phyloP scores from a whole-genome alignment of 1,140 invertebrate species.

The Mactra quadrangularis region DNA sequence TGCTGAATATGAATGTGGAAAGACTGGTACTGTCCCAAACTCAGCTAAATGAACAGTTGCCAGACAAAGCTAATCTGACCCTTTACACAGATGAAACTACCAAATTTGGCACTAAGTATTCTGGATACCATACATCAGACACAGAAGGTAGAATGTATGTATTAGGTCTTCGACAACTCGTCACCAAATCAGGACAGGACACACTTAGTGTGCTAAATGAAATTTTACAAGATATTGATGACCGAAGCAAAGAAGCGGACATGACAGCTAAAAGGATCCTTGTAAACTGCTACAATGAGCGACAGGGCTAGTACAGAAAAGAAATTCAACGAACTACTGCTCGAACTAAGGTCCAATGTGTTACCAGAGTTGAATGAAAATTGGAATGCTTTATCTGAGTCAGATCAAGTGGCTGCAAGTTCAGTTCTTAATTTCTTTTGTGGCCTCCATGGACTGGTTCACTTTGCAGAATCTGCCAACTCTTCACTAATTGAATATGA shows the following conservation, averaged over 20 bases:
- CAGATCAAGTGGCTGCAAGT: constrained; percentile 34
- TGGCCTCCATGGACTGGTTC: constrained; percentile 55
- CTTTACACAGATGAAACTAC: constrained; percentile 65
- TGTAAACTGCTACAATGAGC: constrained; percentile 56
- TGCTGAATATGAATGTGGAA: constrained; percentile 57
- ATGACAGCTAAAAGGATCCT: constrained; percentile 43
- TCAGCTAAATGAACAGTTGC: constrained; percentile 44
- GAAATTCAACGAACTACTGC: constrained; percentile 43
- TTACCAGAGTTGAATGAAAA: constrained; percentile 38
- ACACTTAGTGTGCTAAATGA: constrained; percentile 41
- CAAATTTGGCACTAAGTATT: constrained; percentile 59
- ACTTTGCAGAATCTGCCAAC: constrained; percentile 56
- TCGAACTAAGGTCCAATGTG: constrained; percentile 39
- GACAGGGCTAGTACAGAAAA: constrained; percentile 60
- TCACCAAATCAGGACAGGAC: constrained; percentile 54
- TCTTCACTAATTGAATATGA: constrained; percentile 12
- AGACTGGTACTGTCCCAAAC: constrained; percentile 39
- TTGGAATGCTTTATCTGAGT: constrained; percentile 29
- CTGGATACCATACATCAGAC: constrained; percentile 59
- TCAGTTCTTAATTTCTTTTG: constrained; percentile 48
- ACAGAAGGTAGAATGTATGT: constrained; percentile 49
- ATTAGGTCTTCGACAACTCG: constrained; percentile 55
- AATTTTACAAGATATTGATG: constrained; percentile 54
- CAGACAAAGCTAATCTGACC: constrained; percentile 52
- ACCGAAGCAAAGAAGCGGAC: constrained; percentile 12